phyloP scores from a whole-genome alignment of 2,113 vertebrate species.

The Erythrocercus mccallii region DNA sequence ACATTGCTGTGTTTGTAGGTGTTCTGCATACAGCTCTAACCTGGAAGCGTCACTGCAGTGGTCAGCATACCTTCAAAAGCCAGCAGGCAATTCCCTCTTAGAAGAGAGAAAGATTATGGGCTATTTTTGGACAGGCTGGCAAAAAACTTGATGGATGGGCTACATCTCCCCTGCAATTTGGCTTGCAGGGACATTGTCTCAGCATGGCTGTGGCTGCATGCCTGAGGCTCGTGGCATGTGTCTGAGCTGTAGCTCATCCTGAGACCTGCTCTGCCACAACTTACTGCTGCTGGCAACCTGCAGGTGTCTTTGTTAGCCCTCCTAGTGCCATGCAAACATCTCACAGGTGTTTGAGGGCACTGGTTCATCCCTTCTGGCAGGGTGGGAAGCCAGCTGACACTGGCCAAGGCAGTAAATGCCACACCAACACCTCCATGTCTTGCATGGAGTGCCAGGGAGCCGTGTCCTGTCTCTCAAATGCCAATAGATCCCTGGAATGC shows the following conservation, averaged over 20 bases:
- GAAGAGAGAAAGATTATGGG: not conserved
- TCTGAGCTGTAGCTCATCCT: not conserved
- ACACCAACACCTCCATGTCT: not conserved
- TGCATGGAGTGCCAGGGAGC: no score
- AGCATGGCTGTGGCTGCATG: not conserved
- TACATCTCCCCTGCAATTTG: not conserved
- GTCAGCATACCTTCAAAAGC: not conserved
- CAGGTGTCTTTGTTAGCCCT: not conserved
- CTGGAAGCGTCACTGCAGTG: not conserved
- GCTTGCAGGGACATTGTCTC: not conserved
- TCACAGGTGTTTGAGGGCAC: accelerated
- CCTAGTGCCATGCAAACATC: accelerated
- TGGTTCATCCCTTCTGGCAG: not conserved
- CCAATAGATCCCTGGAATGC: accelerated
- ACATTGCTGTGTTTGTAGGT: not conserved
- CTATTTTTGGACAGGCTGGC: not conserved
- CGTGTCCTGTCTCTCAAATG: not conserved
- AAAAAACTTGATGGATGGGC: not conserved
- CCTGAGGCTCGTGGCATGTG: accelerated
- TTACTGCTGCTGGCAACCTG: not conserved
- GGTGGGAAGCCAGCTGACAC: not conserved
- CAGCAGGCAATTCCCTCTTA: not conserved
- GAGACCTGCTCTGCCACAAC: not conserved
- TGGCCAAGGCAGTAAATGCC: not conserved
- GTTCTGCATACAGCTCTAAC: not conserved